Percentiles rank a stretch among this genome's conserved stretches.
Conservation (phyloP, 2,888 invertebrate species). For the Hyles lineata region DNA sequence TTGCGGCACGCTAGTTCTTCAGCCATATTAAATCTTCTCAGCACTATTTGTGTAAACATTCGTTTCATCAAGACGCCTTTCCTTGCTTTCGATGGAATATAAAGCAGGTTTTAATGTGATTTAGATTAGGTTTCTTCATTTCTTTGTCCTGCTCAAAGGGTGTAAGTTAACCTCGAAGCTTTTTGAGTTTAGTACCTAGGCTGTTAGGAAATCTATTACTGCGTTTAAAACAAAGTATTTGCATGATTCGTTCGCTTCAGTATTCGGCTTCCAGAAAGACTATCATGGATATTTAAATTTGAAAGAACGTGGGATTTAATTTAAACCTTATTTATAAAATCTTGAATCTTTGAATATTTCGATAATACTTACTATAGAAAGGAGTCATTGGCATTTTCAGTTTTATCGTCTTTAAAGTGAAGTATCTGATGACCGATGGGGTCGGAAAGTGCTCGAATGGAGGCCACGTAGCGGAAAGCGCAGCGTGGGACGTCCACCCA, state of each 20-base stretch:
- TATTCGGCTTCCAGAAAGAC: not conserved
- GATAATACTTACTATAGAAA: not conserved
- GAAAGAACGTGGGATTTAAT: not conserved
- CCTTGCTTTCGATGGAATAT: constrained; percentile 19
- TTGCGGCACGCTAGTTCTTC: constrained; percentile 25
- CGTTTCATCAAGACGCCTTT: constrained; percentile 27
- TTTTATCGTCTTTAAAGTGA: too few relatives aligned
- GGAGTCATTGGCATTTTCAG: too few relatives aligned
- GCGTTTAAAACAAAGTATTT: not conserved
- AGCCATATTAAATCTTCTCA: constrained; percentile 29
- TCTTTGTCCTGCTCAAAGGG: constrained; percentile 9
- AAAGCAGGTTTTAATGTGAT: constrained; percentile 20
- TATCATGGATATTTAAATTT: not conserved
- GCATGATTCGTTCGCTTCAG: not conserved
- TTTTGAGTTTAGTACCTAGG: constrained; percentile 1
- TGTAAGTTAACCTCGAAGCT: constrained; percentile 1
- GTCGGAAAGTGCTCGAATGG: too few relatives aligned
- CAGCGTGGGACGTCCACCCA: too few relatives aligned
- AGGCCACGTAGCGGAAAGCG: too few relatives aligned
- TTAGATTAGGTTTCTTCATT: constrained; percentile 18
- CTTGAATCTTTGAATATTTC: not conserved
- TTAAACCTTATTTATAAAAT: too few relatives aligned
- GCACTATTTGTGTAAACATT: constrained; percentile 30
- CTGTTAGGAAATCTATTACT: not conserved
- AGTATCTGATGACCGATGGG: too few relatives aligned